Evolutionary conservation across 2,113 vertebrate genomes (phyloP), one percentile per base, ranked within the genome.

Genomic region (Bombycilla garrulus): DNA sequence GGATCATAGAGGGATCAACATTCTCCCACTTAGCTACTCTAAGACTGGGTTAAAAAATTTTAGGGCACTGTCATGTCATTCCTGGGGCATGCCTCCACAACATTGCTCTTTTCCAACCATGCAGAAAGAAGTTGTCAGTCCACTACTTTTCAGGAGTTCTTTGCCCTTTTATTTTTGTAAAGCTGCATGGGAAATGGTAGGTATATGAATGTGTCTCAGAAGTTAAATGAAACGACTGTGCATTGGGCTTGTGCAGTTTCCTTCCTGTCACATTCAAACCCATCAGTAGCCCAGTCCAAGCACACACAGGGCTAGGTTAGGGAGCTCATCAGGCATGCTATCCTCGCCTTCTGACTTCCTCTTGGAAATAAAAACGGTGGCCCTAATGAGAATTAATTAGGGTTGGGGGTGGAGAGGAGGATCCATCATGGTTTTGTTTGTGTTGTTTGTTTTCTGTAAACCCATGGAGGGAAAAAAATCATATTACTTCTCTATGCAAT

Each of bases 331-430:
- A 95, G 33, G 89, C 76, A 97, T 96, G 91, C 96, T 91, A 15
- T 56, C 65, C 95, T 94, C 1, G 92, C 91, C 86, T 96, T 88
- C 91, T 92, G 94, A 90, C 90, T 95, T 94, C 96, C 89, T 94
- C 94, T 95, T 95, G 84, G 81, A 96, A 96, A 95, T 92, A 95
- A 97, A 96, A 95, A 88, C 76, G 0, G 91, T 90, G 80, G 80
- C 80, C 89, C 87, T 96, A 96, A 96, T 90, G 93, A 96, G 96
- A 93, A 96, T 96, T 94, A 96, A 96, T 93, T 95, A 95, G 64
- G 66, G 33, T 44, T 80, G 85, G 81, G 84, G 81, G 82, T 90
- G 76, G 91, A 69, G 77, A 80, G 54, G 38, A 79, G 85, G 54
- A 81, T 83, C 72, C 84, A 81, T 88, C 76, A 29, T 92, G 88